These are phyloP conservation scores for Xenopus petersii DNA, from an alignment of 2,797 vertebrate species.

Conservation along the genomic window DNA sequence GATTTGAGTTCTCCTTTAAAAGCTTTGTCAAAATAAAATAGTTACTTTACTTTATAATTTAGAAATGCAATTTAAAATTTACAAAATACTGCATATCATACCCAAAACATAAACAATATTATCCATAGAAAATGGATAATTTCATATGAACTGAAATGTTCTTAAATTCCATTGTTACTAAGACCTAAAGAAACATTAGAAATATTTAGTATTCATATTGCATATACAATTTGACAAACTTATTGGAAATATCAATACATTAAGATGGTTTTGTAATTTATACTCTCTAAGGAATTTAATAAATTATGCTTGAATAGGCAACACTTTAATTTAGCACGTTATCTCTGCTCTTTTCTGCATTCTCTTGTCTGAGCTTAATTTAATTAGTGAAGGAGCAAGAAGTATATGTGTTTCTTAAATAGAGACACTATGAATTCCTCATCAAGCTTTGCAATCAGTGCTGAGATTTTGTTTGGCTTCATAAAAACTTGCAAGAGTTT, in stretches of 20 bases:
- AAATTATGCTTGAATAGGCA: constrained; percentile 27
- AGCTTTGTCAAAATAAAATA: too few relatives aligned
- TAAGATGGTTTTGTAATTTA: constrained; percentile 21
- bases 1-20: too few relatives aligned
- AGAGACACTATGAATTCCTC: constrained; percentile 2
- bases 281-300: constrained; percentile 18
- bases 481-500: constrained; percentile 21
- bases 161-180: too few relatives aligned
- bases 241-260: constrained; percentile 7
- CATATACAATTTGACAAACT: not conserved
- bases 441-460: constrained; percentile 28
- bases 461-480: constrained; percentile 18
- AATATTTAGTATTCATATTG: constrained; percentile 8
- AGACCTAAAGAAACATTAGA: too few relatives aligned
- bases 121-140: too few relatives aligned
- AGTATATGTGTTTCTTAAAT: constrained; percentile 29
- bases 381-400: constrained; percentile 21
- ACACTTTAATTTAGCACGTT: constrained; percentile 25
- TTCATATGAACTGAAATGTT: too few relatives aligned
- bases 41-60: too few relatives aligned
- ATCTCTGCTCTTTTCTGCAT: constrained; percentile 31
- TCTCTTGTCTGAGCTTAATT: constrained; percentile 34
- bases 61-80: too few relatives aligned
- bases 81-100: too few relatives aligned
- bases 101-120: too few relatives aligned